Evolutionary conservation across 2,797 vertebrate species (phyloP).

Genomic region (Phaenicophaeus curvirostris): DNA sequence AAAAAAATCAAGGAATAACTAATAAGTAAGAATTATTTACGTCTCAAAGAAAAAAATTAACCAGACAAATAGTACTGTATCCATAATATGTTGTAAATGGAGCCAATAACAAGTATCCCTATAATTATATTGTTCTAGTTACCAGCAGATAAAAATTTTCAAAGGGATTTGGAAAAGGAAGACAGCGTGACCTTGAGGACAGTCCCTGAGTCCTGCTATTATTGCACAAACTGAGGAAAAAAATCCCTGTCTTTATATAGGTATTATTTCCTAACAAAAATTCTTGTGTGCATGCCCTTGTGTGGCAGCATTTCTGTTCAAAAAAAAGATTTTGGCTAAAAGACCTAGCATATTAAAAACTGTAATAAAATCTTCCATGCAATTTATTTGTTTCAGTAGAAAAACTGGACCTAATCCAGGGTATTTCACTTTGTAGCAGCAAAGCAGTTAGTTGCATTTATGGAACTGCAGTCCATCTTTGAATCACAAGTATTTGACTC

Average conservation of each 20-base stretch:
- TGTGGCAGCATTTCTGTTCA: neutral
- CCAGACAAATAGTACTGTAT: neutral
- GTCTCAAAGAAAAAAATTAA: neutral
- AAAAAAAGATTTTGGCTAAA: neutral
- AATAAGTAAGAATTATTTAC: neutral
- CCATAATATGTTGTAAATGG: neutral
- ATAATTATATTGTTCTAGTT: neutral
- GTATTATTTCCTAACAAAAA: neutral
- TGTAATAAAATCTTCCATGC: neutral
- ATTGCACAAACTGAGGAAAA: neutral
- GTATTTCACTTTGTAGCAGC: neutral
- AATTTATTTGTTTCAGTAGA: neutral
- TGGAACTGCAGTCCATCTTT: neutral
- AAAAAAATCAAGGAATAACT: neutral
- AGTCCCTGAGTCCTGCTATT: neutral
- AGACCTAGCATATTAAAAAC: neutral
- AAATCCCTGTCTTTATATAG: neutral
- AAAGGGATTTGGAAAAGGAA: neutral
- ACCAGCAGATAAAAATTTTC: neutral
- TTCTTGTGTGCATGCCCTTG: neutral
- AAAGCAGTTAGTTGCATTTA: neutral
- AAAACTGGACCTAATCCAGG: conserved; percentile 1
- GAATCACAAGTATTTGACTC: conserved; percentile 20
- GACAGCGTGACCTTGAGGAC: neutral
- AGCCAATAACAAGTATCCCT: neutral